Evolutionary conservation across 2,888 invertebrate genomes (phyloP).

Genomic region (Agapostemon virescens): DNA sequence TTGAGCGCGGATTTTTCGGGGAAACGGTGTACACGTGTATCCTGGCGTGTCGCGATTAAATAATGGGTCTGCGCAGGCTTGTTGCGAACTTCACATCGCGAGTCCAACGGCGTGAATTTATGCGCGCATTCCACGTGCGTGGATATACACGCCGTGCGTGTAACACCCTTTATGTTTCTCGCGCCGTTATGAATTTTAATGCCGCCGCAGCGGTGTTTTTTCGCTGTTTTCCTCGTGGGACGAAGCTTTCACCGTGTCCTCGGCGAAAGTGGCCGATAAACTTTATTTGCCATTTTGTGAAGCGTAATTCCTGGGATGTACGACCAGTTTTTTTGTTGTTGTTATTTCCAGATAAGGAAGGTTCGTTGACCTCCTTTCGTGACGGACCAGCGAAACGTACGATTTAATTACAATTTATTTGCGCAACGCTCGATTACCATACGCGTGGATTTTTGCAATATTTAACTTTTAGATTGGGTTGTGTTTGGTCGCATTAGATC

Average conservation of each 20-base stretch:
- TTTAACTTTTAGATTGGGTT: too few relatives aligned
- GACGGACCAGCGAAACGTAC: background rate
- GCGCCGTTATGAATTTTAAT: background rate
- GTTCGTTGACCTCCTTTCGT: background rate
- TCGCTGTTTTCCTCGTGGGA: background rate
- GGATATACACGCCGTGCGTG: background rate
- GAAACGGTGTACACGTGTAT: conserved; percentile 9
- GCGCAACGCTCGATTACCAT: too few relatives aligned
- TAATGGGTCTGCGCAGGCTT: background rate
- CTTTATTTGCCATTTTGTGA: background rate
- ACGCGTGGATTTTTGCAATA: too few relatives aligned
- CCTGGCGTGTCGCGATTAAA: background rate
- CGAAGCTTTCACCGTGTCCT: background rate
- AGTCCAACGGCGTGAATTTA: background rate
- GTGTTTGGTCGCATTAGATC: background rate
- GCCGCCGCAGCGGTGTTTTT: background rate
- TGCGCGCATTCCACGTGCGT: conserved; percentile 1
- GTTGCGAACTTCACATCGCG: background rate
- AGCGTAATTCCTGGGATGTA: background rate
- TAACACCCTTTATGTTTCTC: background rate
- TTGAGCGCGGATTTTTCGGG: background rate
- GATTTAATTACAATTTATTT: background rate
- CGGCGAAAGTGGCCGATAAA: background rate
- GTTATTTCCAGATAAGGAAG: accelerated
- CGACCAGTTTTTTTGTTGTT: background rate